phyloP scores from a whole-genome alignment of 2,888 invertebrate genomes.

The Drosophila suboccidentalis region DNA sequence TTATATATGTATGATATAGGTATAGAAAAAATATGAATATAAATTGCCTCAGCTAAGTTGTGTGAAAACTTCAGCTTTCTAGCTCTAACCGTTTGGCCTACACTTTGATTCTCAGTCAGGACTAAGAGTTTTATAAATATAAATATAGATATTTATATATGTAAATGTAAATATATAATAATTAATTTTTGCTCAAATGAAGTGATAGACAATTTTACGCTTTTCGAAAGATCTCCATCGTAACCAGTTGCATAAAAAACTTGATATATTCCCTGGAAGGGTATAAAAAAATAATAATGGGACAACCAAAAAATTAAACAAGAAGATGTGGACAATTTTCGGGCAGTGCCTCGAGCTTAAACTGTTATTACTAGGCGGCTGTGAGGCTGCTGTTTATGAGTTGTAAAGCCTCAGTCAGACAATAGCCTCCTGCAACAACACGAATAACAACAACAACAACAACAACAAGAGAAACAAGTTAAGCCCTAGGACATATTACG shows the following conservation, averaged over 20 bases:
- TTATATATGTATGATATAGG: too few relatives aligned
- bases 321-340: conserved; percentile 78
- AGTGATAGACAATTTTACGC: neutral
- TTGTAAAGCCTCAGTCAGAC: conserved; percentile 80
- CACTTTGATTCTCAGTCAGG: too few relatives aligned
- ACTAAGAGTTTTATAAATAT: too few relatives aligned
- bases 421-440: conserved; percentile 53
- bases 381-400: conserved; percentile 73
- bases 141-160: too few relatives aligned
- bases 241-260: neutral
- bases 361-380: conserved; percentile 74
- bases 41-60: too few relatives aligned
- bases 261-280: neutral
- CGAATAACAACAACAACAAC: conserved; percentile 12
- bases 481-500: conserved; percentile 75
- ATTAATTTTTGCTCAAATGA: too few relatives aligned
- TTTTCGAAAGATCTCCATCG: neutral
- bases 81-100: too few relatives aligned
- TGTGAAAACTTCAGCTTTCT: too few relatives aligned
- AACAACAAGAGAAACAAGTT: conserved; percentile 35
- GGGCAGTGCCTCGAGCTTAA: conserved; percentile 76
- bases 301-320: conserved; percentile 72
- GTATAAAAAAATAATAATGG: conserved; percentile 23
- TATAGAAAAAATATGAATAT: too few relatives aligned
- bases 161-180: too few relatives aligned